phyloP scores from a whole-genome alignment of 2,888 invertebrate species.

The Phasia obesa region DNA sequence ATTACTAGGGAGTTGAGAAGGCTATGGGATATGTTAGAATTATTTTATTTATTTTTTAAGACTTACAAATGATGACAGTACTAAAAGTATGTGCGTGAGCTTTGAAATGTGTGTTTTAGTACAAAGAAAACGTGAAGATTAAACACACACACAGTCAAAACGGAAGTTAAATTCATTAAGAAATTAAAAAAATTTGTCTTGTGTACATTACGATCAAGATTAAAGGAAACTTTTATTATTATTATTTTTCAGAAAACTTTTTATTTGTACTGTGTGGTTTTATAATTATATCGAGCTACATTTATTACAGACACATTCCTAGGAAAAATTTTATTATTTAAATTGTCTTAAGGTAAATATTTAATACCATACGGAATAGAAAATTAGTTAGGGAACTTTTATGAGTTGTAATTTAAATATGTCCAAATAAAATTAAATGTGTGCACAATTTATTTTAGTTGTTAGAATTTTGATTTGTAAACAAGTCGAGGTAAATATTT shows the following conservation, averaged over 20 bases:
- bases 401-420: too few species aligned
- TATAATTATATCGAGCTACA: conserved; percentile 12
- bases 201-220: conserved; percentile 4
- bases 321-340: too few species aligned
- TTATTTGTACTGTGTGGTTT: neutral
- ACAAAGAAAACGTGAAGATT: neutral
- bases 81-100: conserved; percentile 18
- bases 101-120: conserved; percentile 24
- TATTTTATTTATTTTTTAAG: conserved; percentile 31
- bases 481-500: too few species aligned
- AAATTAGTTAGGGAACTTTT: too few species aligned
- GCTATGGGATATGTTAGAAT: conserved; percentile 17
- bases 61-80: conserved; percentile 29
- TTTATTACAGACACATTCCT: too few species aligned
- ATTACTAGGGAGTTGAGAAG: conserved; percentile 1
- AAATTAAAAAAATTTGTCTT: conserved; percentile 53
- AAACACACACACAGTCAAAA: conserved; percentile 8
- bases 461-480: too few species aligned
- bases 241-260: neutral
- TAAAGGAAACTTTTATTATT: conserved; percentile 5
- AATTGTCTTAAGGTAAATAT: too few species aligned
- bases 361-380: too few species aligned
- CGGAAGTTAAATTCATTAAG: conserved; percentile 56
- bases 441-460: too few species aligned
- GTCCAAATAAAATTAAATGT: too few species aligned